Base-by-base conservation (phyloP, 2,797 vertebrate genomes). In the Peromyscus nudipes region DNA sequence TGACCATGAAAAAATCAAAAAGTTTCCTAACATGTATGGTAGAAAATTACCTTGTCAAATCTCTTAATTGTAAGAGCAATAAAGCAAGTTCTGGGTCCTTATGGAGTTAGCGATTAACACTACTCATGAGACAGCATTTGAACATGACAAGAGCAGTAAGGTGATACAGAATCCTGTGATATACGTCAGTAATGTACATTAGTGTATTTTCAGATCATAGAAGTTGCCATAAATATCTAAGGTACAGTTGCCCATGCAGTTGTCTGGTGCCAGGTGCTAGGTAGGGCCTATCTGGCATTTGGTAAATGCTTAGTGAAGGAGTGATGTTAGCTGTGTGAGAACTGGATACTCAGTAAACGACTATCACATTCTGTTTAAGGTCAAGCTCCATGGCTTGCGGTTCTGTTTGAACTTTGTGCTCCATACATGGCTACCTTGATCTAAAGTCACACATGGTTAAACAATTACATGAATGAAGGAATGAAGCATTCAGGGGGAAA, bases 11-110 rank as follows among this genome's bases (percentile, higher is more conserved):
- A 49, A 83, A 82, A 86, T 67, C 4, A 1, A 67, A 84, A 94
- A 65, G 34, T 80, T 65, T 97, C 37, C 21, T 89, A 55, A 80
- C 60, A 11, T 62, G 7, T 13, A 94, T 16, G 55, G 57, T 62
- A 31, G 21, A 60, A 92, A 92, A 88, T 94, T 95, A 89, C 76
- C 82, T 92, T 91, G 43, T 43, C 13, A 86, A 91, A 43, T 14
- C 16, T 60, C n/a, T 85, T 96, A 71, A 81, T 75, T 86, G 12
- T 75, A 96, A 93, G 31, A 81, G 12, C 87, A 77, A 76, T 34
- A 82, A 60, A 40, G 23, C 52, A 91, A 86, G 49, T 85, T 91
- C 49, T 25, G 10, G 21, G 25, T 29, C 27, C 27, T 86, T 23
- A 67, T 67, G 14, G 19, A 82, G 14, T 91, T 86, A 89, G 84